Evolutionary conservation across 1,140 invertebrate species (phyloP), one percentile per base, ranked within the genome.

Genomic region (Protaetia brevitarsis): DNA sequence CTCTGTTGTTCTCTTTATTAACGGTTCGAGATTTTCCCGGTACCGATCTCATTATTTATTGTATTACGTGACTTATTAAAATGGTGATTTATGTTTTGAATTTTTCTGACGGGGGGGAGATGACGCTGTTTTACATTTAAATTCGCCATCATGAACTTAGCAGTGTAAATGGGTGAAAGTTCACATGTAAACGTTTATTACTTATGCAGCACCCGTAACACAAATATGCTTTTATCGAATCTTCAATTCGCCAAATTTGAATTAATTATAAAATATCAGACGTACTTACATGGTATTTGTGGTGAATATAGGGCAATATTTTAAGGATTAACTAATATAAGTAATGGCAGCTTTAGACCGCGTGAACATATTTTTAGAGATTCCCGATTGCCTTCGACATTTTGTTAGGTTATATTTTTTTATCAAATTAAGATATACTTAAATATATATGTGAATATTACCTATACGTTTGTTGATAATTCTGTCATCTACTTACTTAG

Each of bases 381-480:
- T 51, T 19, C 26, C 11, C 19, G 26, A 51, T 23, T 51, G 41
- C 19, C 41, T n/a, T 19, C 41, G 19, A 19, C 19, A 51, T 51
- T 51, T 51, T 51, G 41, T 51, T 51, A 51, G 41, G 41, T 19
- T 51, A 51, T 51, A 16, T 51, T 51, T 19, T 45, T 51, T 51
- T 51, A 51, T 51, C 41, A 23, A 51, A 23, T 51, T 51, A 51
- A 51, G 41, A 51, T 51, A 51, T n/a, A n/a, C n/a, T n/a, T n/a
- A n/a, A n/a, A n/a, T n/a, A n/a, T n/a, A n/a, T 16, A 51, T 51
- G 41, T 6, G 41, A 19, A 23, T 10, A 51, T 51, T 16, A 13
- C 16, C 6, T 19, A 23, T 51, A 51, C 41, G 13, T 23, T 51
- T 51, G 26, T 51, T 6, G 41, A 51, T 51, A 51, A 51, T 51